Evolutionary conservation across 53 echinoderm and acorn worm species (phyloP).

Genomic region (Crossaster papposus): DNA sequence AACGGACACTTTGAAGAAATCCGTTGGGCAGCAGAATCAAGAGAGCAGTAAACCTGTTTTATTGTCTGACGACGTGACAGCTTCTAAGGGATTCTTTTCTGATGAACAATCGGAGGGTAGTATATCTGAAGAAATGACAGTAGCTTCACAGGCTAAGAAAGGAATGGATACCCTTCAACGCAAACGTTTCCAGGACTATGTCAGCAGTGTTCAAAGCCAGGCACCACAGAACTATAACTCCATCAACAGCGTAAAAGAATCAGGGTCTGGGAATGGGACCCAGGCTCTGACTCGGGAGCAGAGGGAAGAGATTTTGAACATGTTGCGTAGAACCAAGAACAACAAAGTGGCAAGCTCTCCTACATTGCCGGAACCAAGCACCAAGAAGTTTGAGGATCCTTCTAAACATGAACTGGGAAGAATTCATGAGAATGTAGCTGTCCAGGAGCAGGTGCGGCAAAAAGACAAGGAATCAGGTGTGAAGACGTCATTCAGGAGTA

Average conservation of each 20-base stretch:
- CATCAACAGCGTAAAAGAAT: slow-evolving; percentile 55
- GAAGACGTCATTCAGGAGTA: slow-evolving; percentile 80
- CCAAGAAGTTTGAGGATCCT: slow-evolving; percentile 22
- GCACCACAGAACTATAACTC: slow-evolving; percentile 72
- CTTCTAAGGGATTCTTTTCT: too few species aligned
- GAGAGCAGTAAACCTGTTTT: background rate
- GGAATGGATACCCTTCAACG: slow-evolving; percentile 67
- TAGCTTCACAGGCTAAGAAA: slow-evolving; percentile 45
- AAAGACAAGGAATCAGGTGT: slow-evolving; percentile 32
- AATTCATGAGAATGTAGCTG: slow-evolving; percentile 48
- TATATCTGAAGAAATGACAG: background rate
- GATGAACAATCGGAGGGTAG: slow-evolving; percentile 25
- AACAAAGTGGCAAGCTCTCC: slow-evolving; percentile 72
- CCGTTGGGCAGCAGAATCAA: background rate
- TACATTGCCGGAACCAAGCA: slow-evolving; percentile 48
- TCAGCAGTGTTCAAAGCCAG: slow-evolving; percentile 65
- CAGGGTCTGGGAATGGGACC: slow-evolving; percentile 44
- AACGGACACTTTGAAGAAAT: background rate
- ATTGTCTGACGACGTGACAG: slow-evolving; percentile 3
- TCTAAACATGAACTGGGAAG: slow-evolving; percentile 28
- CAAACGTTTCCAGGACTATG: slow-evolving; percentile 74
- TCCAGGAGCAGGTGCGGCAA: slow-evolving; percentile 36
- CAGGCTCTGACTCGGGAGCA: slow-evolving; percentile 88
- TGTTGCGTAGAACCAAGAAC: slow-evolving; percentile 82
- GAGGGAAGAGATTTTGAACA: slow-evolving; percentile 88